Conservation (phyloP, 2,888 invertebrate genomes). For the Chrysina gloriosa region DNA sequence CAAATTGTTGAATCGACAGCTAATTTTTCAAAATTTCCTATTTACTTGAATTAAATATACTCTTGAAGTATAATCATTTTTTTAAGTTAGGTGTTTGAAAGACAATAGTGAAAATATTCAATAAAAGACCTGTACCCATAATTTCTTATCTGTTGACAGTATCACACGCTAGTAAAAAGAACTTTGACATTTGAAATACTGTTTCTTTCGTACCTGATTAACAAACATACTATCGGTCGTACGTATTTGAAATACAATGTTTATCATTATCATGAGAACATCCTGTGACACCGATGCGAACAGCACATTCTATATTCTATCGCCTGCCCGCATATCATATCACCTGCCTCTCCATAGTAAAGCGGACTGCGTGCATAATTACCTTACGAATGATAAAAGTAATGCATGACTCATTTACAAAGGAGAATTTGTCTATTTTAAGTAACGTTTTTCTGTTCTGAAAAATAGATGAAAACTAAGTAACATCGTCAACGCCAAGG, state of each 20-base stretch:
- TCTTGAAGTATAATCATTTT: no score
- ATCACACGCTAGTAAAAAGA: not conserved
- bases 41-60: no score
- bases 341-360: slow-evolving; percentile 36
- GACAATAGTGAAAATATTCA: no score
- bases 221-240: slow-evolving; percentile 5
- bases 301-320: slow-evolving; percentile 32
- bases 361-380: slow-evolving; percentile 33
- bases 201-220: not conserved
- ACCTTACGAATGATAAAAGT: slow-evolving; percentile 24
- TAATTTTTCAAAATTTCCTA: no score
- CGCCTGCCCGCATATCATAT: slow-evolving; percentile 36
- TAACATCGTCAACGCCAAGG: not conserved
- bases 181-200: not conserved
- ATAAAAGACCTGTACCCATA: no score
- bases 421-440: slow-evolving; percentile 15
- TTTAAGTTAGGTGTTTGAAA: no score
- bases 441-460: not conserved
- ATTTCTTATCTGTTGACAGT: no score
- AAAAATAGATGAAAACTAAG: not conserved
- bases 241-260: slow-evolving; percentile 38
- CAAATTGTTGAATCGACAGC: no score
- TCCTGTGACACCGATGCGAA: slow-evolving; percentile 38
- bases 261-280: slow-evolving; percentile 40
- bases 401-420: slow-evolving; percentile 14